Evolutionary conservation across 2,888 invertebrate genomes (phyloP), one percentile per base, ranked within the genome.

Genomic region (Scaptomyza cyrtandrae): DNA sequence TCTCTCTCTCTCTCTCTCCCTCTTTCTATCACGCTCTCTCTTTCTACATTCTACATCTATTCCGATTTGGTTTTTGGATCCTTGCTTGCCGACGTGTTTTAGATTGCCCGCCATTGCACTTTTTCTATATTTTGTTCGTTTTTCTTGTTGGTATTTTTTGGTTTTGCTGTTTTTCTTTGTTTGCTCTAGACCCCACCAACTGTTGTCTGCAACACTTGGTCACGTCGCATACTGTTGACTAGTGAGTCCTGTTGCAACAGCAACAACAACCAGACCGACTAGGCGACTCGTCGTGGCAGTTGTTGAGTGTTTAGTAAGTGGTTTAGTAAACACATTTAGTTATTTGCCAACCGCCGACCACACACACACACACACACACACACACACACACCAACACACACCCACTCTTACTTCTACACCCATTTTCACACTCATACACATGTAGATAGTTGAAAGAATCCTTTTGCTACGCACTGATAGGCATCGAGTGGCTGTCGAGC

Each of bases 291-390:
- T 54, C 60, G 54, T 72, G 78, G 76, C 74, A 78, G 81, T 83
- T 70, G 86, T 77, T 80, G 86, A 87, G 86, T 86, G 85, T 87
- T 86, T 87, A 87, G 88, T 86, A 87, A 86, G 85, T 86, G 85
- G 85, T 86, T 86, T 86, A 86, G 85, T 83, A 86, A 86, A 86
- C 85, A 86, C 85, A 86, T 86, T 86, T 86, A 87, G 88, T 83
- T 86, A 83, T 86, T 86, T 87, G 83, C 86, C 65, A 68, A 72
- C 80, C 73, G 79, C 75, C 66, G 71, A 83, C 68, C 78, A 52
- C 61, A 39, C 46, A 57, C 61, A 50, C 59, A 35, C 59, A 35
- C 37, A 57, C 52, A 11, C 7, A 9, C n/a, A 11, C 64, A 48
- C 58, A 33, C 56, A 50, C 59, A 35, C 59, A 35, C 37, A 57